Evolutionary conservation across 2,797 vertebrate genomes (phyloP).

Genomic region (Nothura maculosa): DNA sequence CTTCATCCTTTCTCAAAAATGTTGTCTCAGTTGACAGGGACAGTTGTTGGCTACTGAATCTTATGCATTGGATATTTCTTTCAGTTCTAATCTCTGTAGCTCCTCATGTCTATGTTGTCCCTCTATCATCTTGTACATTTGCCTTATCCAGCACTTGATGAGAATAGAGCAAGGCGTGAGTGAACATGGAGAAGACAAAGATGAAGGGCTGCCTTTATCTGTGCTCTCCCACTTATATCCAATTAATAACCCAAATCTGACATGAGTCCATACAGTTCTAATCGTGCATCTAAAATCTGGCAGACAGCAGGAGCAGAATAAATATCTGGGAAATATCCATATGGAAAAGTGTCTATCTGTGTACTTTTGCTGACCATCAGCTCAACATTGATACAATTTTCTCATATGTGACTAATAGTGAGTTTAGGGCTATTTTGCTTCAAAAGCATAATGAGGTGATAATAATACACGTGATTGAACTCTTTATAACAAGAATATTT

Average conservation of each 20-base stretch:
- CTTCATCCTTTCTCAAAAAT: background rate
- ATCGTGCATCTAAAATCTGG: background rate
- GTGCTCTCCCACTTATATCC: background rate
- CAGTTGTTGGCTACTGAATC: background rate
- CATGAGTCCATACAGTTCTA: background rate
- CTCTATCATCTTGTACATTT: background rate
- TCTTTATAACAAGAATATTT: background rate
- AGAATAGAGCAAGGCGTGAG: background rate
- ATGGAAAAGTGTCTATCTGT: background rate
- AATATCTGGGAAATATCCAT: background rate
- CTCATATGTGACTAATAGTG: background rate
- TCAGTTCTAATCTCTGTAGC: background rate
- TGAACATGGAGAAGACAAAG: background rate
- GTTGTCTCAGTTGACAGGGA: background rate
- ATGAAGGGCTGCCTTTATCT: background rate
- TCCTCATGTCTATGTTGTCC: background rate
- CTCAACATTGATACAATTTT: accelerated
- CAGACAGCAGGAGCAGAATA: background rate
- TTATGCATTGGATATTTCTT: background rate
- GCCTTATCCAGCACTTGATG: background rate
- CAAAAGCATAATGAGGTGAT: background rate
- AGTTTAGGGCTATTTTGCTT: background rate
- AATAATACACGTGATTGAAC: background rate
- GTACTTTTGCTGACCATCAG: background rate
- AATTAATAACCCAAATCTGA: background rate